Base-by-base conservation (phyloP, 2,113 vertebrate genomes). In the Rhinolophus ferrumequinum region DNA sequence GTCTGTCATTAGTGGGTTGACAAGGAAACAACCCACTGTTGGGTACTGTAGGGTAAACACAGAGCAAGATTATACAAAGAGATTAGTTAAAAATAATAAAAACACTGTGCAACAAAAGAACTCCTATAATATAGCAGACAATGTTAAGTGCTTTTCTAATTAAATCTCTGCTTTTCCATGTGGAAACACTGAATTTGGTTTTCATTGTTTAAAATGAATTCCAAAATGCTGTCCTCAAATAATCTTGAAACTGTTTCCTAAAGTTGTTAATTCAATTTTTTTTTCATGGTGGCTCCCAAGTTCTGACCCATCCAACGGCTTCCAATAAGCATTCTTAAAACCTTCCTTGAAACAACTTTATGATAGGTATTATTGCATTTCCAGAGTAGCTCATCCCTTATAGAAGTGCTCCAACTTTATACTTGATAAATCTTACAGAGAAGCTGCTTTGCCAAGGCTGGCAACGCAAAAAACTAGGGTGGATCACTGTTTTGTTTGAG, bases 191-290 rank as follows among this genome's bases (percentile, higher is more conserved):
- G 96, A 96, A 69, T 90, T 70, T 47, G 10, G 47, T 88, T 96
- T 97, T 94, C 64, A 92, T 97, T 94, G 92, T 97, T 90, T 93
- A 80, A 95, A 96, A 93, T 96, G 95, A 88, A 3, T 85, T 96
- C 76, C 88, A 93, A 96, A 96, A 85, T 92, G 69, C 79, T 96
- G 97, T 97, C 97, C 98, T 98, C 97, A 96, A 64, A 15, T 97
- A 90, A 93, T 96, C 96, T 98, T 96, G 84, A 88, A 97, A 95
- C 86, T 90, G 88, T 97, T 98, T 96, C 90, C 93, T 75, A 38
- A 66, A 38, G 81, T 93, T 90, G 44, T 66, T 64, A 50, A 84
- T 94, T 90, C 35, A 77, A 52, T 19, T 73, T 64, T 44, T 94
- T 90, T 94, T 90, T 62, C 50, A 66, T 33, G 24, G 47, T 50